Evolutionary conservation across 2,888 invertebrate genomes (phyloP).

Genomic region (Lamellibrachia columna): DNA sequence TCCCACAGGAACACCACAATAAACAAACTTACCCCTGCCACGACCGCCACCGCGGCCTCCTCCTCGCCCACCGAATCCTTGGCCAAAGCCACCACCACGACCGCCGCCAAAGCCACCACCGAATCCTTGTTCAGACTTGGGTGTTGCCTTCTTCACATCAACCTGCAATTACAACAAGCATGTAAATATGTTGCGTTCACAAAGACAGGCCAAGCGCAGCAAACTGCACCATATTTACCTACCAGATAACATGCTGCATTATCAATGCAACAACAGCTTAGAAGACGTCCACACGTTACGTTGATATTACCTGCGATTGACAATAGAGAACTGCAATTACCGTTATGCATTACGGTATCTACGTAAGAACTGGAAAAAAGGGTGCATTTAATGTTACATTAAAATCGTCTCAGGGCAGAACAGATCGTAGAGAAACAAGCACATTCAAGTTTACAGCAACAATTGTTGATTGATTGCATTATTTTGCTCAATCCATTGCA

Average conservation of each 20-base stretch:
- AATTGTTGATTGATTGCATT: background rate
- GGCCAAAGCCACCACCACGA: slow-evolving; percentile 36
- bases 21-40: background rate
- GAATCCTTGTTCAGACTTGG: slow-evolving; percentile 68
- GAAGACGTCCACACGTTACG: background rate
- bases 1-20: background rate
- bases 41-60: slow-evolving; percentile 42
- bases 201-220: background rate
- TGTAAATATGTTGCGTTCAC: background rate
- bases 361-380: slow-evolving; percentile 8
- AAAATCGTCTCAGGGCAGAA: background rate
- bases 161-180: slow-evolving; percentile 46
- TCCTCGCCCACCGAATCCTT: slow-evolving; percentile 67
- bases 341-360: slow-evolving; percentile 6
- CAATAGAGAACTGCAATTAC: slow-evolving; percentile 17
- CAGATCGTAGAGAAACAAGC: slow-evolving; percentile 5
- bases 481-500: background rate
- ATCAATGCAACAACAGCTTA: slow-evolving; percentile 16
- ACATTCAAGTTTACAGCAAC: background rate
- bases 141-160: slow-evolving; percentile 94
- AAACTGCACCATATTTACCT: background rate
- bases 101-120: slow-evolving; percentile 63
- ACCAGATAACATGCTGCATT: background rate
- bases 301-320: slow-evolving; percentile 23
- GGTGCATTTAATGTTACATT: slow-evolving; percentile 12